Base-by-base conservation (phyloP, 2,888 invertebrate species). In the Amblyjoppa proteus region DNA sequence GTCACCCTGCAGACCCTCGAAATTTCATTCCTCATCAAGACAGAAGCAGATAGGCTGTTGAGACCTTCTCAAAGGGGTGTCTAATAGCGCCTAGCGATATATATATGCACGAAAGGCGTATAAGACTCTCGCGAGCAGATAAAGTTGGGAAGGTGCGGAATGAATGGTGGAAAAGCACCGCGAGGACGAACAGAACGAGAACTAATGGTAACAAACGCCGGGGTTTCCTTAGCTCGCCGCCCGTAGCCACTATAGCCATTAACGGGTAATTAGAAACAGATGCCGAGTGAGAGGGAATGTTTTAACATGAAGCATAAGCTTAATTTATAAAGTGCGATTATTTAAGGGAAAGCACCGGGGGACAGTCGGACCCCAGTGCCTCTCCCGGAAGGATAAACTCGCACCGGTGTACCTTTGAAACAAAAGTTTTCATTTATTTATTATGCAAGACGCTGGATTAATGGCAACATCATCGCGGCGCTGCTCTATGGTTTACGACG, bases 261-360 rank as follows among this genome's bases (percentile, higher is more conserved):
- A 94, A 92, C 92, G 93, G 94, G 94, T 94, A 94, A 94, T 94
- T 94, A 94, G 94, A 94, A 94, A 94, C 94, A 94, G 94, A 94
- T 94, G 94, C 93, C 92, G 93, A 85, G 80, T 80, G 71, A 85
- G 85, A 82, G 92, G 92, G 93, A 93, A 94, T 94, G 93, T 94
- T 94, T 94, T 93, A 94, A 93, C 93, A 93, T 93, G 93, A 93
- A 92, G 92, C 93, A 94, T 93, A 93, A 94, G 93, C 92, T 93
- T 94, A 94, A 94, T 94, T 94, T 92, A 93, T 93, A 93, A 94
- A 93, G 93, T 92, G 92, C 93, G 92, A 94, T 94, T 94, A 94
- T 92, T 94, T 93, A 93, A 90, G 91, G 77, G 88, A 76, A 69
- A 68, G 49, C 56, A 66, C 45, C 34, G 69, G 41, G 90, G 88